Conservation (phyloP, 2,797 vertebrate genomes). For the Rhinichthys osculus region DNA sequence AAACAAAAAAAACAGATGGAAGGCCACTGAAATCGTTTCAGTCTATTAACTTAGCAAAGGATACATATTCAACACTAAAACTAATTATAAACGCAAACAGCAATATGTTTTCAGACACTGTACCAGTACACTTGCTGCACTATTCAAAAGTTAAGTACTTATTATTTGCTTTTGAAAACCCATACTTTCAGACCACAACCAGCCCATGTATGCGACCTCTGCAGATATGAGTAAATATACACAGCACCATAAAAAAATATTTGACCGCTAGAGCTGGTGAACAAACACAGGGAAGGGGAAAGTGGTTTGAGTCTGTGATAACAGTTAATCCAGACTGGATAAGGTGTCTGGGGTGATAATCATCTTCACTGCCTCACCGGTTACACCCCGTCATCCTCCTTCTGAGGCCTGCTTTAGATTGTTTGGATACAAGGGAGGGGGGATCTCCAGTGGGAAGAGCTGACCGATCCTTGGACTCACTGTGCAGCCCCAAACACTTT, state of each 20-base stretch:
- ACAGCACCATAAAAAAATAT: slow-evolving; percentile 54
- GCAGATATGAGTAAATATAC: slow-evolving; percentile 57
- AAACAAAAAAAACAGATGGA: background rate
- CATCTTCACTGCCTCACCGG: slow-evolving; percentile 38
- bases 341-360: slow-evolving; percentile 42
- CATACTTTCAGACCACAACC: slow-evolving; percentile 27
- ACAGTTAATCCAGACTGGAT: slow-evolving; percentile 42
- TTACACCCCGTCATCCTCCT: slow-evolving; percentile 43
- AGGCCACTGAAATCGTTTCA: background rate
- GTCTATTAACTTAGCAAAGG: background rate
- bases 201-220: slow-evolving; percentile 16
- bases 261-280: slow-evolving; percentile 52
- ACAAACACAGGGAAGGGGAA: slow-evolving; percentile 62
- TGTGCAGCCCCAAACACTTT: slow-evolving; percentile 71
- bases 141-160: slow-evolving; percentile 1
- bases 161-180: slow-evolving; percentile 22
- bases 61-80: background rate
- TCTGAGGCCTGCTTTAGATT: slow-evolving; percentile 23
- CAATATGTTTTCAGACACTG: background rate
- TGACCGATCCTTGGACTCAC: slow-evolving; percentile 20
- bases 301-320: slow-evolving; percentile 52
- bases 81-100: background rate
- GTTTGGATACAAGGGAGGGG: slow-evolving; percentile 60
- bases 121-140: background rate
- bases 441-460: slow-evolving; percentile 42